Percentiles rank a stretch among this genome's conserved stretches.
These are phyloP conservation scores for Tryphoninae sp. DNA, from an alignment of 2,888 invertebrate genomes.

Conservation along the genomic window DNA sequence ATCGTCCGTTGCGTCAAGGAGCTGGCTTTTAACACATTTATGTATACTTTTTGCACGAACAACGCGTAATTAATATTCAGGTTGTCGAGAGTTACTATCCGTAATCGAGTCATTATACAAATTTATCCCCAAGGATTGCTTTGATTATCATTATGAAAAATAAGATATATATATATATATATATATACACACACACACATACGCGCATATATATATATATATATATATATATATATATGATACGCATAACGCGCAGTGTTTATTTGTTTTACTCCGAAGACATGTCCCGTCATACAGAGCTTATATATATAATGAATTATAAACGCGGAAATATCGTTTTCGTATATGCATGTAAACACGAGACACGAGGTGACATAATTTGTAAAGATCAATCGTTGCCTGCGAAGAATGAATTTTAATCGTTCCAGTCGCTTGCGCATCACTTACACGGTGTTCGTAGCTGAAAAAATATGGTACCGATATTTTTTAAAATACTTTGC, in stretches of 20 bases:
- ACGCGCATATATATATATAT: background rate
- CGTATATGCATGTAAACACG: slow-evolving; percentile 15
- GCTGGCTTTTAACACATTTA: slow-evolving; percentile 45
- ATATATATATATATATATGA: slow-evolving; percentile 16
- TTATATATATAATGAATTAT: slow-evolving; percentile 34
- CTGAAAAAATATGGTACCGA: slow-evolving; percentile 37
- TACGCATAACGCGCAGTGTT: slow-evolving; percentile 44
- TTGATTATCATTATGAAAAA: slow-evolving; percentile 14
- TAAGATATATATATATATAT: slow-evolving; percentile 43
- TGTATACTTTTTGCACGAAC: slow-evolving; percentile 53
- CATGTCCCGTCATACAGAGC: slow-evolving; percentile 33
- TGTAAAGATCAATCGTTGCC: slow-evolving; percentile 36
- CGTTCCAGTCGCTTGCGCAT: background rate
- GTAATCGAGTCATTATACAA: slow-evolving; percentile 24
- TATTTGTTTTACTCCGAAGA: slow-evolving; percentile 29
- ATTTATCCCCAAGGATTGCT: slow-evolving; percentile 26
- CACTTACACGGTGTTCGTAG: slow-evolving; percentile 32
- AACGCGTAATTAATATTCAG: slow-evolving; percentile 28
- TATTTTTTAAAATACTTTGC: background rate
- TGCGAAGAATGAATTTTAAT: slow-evolving; percentile 43
- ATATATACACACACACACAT: background rate
- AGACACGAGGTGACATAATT: slow-evolving; percentile 34
- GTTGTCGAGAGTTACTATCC: slow-evolving; percentile 14
- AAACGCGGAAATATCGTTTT: slow-evolving; percentile 6
- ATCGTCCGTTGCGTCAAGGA: slow-evolving; percentile 18